Conservation (phyloP, 2,113 vertebrate species). For the Callocephalon fimbriatum region DNA sequence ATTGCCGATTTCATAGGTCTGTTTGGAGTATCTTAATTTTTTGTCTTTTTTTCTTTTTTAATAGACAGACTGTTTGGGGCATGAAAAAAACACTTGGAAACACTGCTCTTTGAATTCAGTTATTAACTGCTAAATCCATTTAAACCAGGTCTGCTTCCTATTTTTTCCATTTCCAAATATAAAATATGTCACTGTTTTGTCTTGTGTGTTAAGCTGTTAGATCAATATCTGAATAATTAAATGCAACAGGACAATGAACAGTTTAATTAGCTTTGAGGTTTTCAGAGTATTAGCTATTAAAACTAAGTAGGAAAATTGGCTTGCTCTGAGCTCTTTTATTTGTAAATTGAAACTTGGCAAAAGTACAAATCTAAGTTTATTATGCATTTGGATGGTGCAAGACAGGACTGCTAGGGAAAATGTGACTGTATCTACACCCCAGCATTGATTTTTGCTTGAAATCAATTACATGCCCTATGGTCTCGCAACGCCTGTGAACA, state of each 20-base stretch:
- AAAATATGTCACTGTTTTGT: slow-evolving; percentile 39
- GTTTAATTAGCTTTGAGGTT: slow-evolving; percentile 64
- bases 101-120: neutral
- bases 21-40: neutral
- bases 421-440: neutral
- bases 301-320: slow-evolving; percentile 65
- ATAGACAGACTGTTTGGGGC: neutral
- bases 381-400: slow-evolving; percentile 9
- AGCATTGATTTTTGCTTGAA: neutral
- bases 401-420: neutral
- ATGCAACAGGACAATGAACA: slow-evolving; percentile 52
- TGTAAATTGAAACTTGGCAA: slow-evolving; percentile 51
- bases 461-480: fast-evolving
- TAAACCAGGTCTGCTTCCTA: slow-evolving; percentile 52
- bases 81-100: slow-evolving; percentile 18
- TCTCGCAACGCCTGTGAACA: neutral
- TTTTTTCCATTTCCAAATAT: slow-evolving; percentile 55
- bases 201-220: slow-evolving; percentile 35
- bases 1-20: neutral
- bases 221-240: slow-evolving; percentile 70
- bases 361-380: slow-evolving; percentile 42
- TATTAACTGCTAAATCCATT: slow-evolving; percentile 20
- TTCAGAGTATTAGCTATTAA: slow-evolving; percentile 58
- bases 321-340: slow-evolving; percentile 46
- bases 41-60: neutral